Conservation (phyloP, 2,113 vertebrate genomes). For the Oryzias melastigma region DNA sequence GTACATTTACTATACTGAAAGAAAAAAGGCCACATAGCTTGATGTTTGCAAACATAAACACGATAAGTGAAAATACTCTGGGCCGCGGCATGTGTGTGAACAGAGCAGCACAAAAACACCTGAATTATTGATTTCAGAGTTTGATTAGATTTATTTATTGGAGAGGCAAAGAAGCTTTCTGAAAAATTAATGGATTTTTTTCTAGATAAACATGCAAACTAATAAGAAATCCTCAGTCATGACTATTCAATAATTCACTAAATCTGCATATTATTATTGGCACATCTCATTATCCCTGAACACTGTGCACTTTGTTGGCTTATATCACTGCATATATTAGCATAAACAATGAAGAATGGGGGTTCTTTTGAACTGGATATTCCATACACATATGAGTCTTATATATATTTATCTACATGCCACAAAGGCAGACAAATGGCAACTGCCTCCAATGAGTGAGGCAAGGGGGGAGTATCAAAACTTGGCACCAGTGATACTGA, state of each 20-base stretch:
- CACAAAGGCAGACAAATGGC: too few species aligned
- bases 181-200: constrained; percentile 63
- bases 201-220: constrained; percentile 70
- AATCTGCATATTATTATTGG: constrained; percentile 80
- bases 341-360: constrained; percentile 72
- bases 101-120: constrained; percentile 45
- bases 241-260: constrained; percentile 77
- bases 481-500: too few species aligned
- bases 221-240: constrained; percentile 70
- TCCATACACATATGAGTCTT: neutral
- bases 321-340: constrained; percentile 72
- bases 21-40: constrained; percentile 42
- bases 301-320: constrained; percentile 68
- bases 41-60: constrained; percentile 23
- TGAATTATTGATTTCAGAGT: constrained; percentile 71
- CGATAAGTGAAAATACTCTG: constrained; percentile 22
- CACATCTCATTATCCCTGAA: constrained; percentile 73
- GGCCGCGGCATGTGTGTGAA: constrained; percentile 15
- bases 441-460: too few species aligned
- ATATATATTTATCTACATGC: too few species aligned
- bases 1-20: constrained; percentile 44
- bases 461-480: too few species aligned
- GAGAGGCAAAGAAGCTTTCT: constrained; percentile 46
- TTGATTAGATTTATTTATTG: constrained; percentile 70
- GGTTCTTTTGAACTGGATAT: constrained; percentile 40